Percentiles rank a stretch among this genome's conserved stretches.
Evolutionary conservation across 1,140 invertebrate genomes (phyloP).

Genomic region (Fopius arisanus): DNA sequence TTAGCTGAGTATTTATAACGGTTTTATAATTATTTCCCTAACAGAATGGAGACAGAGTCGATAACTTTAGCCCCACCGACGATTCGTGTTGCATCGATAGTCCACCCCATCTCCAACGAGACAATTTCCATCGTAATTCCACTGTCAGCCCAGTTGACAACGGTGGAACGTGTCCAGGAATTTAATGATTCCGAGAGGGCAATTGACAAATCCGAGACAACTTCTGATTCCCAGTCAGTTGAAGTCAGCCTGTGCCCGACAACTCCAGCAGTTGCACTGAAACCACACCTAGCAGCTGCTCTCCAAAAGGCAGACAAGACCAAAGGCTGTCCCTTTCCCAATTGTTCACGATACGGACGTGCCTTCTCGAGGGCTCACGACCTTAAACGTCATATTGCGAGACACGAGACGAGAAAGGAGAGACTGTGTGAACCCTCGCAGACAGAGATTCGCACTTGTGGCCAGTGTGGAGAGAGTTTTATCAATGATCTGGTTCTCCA

Average conservation of each 20-base stretch:
- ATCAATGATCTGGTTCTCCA: conserved; percentile 46
- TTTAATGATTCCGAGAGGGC: neutral
- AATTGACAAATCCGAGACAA: neutral
- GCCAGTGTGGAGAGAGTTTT: conserved; percentile 45
- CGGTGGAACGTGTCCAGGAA: neutral
- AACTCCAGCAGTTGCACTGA: neutral
- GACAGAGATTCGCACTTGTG: conserved; percentile 40
- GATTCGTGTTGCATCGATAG: conserved; percentile 55
- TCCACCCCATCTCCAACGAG: conserved; percentile 53
- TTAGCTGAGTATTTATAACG: no score
- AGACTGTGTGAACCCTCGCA: conserved; percentile 39
- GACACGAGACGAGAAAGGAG: conserved; percentile 59
- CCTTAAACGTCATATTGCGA: conserved; percentile 58
- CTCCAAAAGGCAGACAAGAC: conserved; percentile 44
- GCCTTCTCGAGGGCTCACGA: conserved; percentile 60
- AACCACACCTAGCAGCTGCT: neutral
- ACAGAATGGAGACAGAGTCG: conserved; percentile 31
- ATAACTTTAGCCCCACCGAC: conserved; percentile 49
- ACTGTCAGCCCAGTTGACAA: conserved; percentile 36
- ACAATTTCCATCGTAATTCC: conserved; percentile 62
- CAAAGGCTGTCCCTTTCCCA: conserved; percentile 57
- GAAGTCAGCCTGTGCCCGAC: neutral
- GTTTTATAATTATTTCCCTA: no score
- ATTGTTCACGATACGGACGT: conserved; percentile 53
- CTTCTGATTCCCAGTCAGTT: neutral